These are phyloP conservation scores for Drosophila kanapiae DNA, from an alignment of 1,140 invertebrate species.

Conservation along the genomic window DNA sequence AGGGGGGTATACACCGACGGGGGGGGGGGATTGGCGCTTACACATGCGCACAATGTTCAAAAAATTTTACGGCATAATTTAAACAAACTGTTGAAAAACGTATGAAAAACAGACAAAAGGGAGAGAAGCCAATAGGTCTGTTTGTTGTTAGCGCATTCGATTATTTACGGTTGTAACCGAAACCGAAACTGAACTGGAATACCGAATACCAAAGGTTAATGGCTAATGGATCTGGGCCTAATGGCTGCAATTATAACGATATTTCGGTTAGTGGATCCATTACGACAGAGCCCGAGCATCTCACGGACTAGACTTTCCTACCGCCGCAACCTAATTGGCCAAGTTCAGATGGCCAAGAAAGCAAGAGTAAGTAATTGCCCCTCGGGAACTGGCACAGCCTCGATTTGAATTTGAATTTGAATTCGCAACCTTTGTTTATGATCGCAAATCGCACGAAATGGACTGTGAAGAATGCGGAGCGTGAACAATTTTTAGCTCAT, in stretches of 20 bases:
- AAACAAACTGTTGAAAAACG: constrained; percentile 72
- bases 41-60: constrained; percentile 64
- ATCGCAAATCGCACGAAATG: constrained; percentile 36
- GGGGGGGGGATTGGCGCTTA: constrained; percentile 22
- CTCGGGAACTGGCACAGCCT: constrained; percentile 30
- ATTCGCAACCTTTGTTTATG: constrained; percentile 14
- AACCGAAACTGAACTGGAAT: constrained; percentile 4
- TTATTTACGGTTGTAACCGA: constrained; percentile 37
- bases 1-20: background rate
- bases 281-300: constrained; percentile 16
- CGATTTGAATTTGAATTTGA: constrained; percentile 31
- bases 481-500: constrained; percentile 35
- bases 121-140: constrained; percentile 15
- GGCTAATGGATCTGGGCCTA: constrained; percentile 34
- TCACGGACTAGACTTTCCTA: constrained; percentile 25
- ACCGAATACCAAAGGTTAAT: constrained; percentile 35
- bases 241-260: constrained; percentile 40
- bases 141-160: constrained; percentile 38
- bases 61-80: constrained; percentile 73
- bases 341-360: constrained; percentile 24
- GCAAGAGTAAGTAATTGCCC: constrained; percentile 26
- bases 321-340: constrained; percentile 4
- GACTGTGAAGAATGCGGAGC: constrained; percentile 25
- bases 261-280: constrained; percentile 37
- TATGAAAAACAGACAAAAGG: constrained; percentile 36